phyloP scores from a whole-genome alignment of 2,888 invertebrate species.

The Luperina nickerlii region DNA sequence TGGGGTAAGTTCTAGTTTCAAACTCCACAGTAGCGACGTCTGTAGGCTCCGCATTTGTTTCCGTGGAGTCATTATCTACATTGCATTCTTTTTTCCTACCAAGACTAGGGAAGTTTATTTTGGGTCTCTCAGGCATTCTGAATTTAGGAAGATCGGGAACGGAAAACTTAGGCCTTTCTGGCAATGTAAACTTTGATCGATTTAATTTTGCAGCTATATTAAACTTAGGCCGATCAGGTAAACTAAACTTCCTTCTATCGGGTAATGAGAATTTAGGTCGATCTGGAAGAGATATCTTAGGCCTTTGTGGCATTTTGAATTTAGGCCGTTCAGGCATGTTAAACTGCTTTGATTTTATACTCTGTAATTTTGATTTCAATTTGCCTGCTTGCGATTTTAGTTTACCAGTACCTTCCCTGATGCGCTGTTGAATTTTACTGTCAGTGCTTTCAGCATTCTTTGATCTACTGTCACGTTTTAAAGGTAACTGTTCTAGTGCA shows the following conservation, averaged over 20 bases:
- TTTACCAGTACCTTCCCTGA: slow-evolving; percentile 93
- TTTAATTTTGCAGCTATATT: slow-evolving; percentile 89
- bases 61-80: slow-evolving; percentile 80
- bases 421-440: slow-evolving; percentile 91
- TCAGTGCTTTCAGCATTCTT: slow-evolving; percentile 89
- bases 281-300: slow-evolving; percentile 90
- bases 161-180: slow-evolving; percentile 90
- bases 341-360: slow-evolving; percentile 90
- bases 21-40: slow-evolving; percentile 91
- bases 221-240: slow-evolving; percentile 91
- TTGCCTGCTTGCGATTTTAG: slow-evolving; percentile 93
- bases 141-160: slow-evolving; percentile 90
- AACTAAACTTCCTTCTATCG: slow-evolving; percentile 92
- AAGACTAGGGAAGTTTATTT: slow-evolving; percentile 91
- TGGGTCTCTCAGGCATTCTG: slow-evolving; percentile 90
- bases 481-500: slow-evolving; percentile 91
- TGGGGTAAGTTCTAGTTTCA: slow-evolving; percentile 94
- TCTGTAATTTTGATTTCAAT: slow-evolving; percentile 92
- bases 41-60: slow-evolving; percentile 80
- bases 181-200: slow-evolving; percentile 91
- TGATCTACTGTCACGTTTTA: slow-evolving; percentile 90
- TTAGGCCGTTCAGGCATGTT: slow-evolving; percentile 89
- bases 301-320: slow-evolving; percentile 88
- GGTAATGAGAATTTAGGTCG: slow-evolving; percentile 90
- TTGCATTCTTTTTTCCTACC: slow-evolving; percentile 88